Base-by-base conservation (phyloP, 53 echinoderm and acorn worm species). In the Zoroaster sp. region DNA sequence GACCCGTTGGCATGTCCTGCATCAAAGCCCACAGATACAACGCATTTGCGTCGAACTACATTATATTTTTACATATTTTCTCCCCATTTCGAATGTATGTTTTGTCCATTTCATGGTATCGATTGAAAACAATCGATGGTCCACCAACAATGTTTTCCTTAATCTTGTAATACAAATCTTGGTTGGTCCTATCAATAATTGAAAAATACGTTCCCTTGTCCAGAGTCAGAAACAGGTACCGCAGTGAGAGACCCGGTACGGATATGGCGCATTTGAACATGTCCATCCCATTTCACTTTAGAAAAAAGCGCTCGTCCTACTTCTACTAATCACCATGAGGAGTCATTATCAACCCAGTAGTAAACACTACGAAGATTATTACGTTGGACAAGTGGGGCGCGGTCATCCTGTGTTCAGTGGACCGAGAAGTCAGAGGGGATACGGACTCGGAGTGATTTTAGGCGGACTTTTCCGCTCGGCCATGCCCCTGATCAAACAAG, bases 1-100 rank as follows among this genome's bases (percentile, higher is more conserved):
- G 47, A 0, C 91, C 88, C 0, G 87, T 88, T 6, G 94, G 91
- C 93, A 93, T 88, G 15, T 54, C 32, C 67, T 93, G 90, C 93
- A 93, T 93, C 23, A 90, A 65, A 1, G 94, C 83, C 94, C 94
- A 93, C 1, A 93, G 80, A 42, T 93, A 93, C 0, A 93, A 40
- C 4, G 94, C 94, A 18, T 93, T 93, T 6, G 91, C 91, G 42
- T 93, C 94, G 40, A 76, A 93, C 5, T 87, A 87, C 7, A 90
- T 67, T 8, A 93, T 54, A 3, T 87, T 69, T 33, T 90, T 35
- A 40, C 93, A 90, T 8, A 47, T 5, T 4, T 90, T 72, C 2
- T 18, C n/a, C 1, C 90, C 86, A 11, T 38, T 37, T 12, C 88
- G 66, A 23, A 88, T 83, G 18, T 35, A 43, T 1, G 94, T 94